These are phyloP conservation scores for Takifugu bimaculatus DNA, from an alignment of 2,113 vertebrate genomes.

Conservation along the genomic window DNA sequence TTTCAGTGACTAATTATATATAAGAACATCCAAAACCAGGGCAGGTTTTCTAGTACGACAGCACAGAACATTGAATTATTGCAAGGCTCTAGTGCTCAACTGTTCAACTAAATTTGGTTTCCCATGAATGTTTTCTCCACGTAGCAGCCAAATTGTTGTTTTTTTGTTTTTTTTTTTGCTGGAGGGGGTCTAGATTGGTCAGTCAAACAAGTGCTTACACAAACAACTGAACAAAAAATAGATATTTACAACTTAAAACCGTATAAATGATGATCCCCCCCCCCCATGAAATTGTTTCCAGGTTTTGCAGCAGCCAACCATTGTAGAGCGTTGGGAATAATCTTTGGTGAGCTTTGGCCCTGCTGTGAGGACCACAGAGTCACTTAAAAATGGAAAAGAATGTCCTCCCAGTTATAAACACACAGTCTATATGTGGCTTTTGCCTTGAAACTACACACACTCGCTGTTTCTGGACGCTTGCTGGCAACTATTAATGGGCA, in stretches of 20 bases:
- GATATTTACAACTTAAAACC: background rate
- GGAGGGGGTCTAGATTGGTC: too few relatives aligned
- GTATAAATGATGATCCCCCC: background rate
- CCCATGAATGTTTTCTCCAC: too few relatives aligned
- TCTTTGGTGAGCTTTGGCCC: slow-evolving; percentile 6
- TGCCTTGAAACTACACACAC: background rate
- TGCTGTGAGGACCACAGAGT: background rate
- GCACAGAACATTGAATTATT: too few relatives aligned
- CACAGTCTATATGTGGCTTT: background rate
- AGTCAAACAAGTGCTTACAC: too few relatives aligned
- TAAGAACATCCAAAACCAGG: too few relatives aligned
- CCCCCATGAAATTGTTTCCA: background rate
- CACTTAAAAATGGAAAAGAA: background rate
- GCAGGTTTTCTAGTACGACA: too few relatives aligned
- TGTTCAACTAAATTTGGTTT: too few relatives aligned
- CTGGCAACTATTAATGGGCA: slow-evolving; percentile 45
- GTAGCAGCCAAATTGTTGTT: too few relatives aligned
- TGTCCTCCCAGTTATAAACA: background rate
- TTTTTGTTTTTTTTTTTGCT: too few relatives aligned
- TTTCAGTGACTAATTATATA: too few relatives aligned
- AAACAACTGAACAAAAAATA: too few relatives aligned
- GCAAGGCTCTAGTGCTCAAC: too few relatives aligned
- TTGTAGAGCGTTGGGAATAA: slow-evolving; percentile 5
- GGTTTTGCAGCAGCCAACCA: slow-evolving; percentile 7
- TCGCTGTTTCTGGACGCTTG: slow-evolving; percentile 5